Base-by-base conservation (phyloP, 2,113 vertebrate species). In the Brachyhypopomus occidentalis region DNA sequence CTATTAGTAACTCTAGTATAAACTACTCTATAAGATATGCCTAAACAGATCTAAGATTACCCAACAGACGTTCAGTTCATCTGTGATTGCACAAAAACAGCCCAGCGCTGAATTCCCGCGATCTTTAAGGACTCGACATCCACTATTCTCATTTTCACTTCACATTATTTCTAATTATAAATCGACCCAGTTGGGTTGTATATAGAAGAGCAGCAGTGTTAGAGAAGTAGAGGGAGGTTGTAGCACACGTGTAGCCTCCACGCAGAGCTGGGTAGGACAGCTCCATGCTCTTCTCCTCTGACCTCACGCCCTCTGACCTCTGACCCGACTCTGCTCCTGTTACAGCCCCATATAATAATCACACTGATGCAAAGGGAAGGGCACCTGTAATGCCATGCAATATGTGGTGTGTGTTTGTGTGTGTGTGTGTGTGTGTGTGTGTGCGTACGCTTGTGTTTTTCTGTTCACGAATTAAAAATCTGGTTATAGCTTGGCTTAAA, bases 391-490 rank as follows among this genome's bases (percentile, higher is more conserved):
- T 58, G 77, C 52, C 34, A 59, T 78, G n/a, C 52, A 56, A 9
- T 11, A 9, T 30, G 34, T 9, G 20, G 62, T 5, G 12, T 75
- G 56, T 62, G 27, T 62, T 30, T 75, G 56, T 41, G 56, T 75
- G 73, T 41, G 56, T 62, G 56, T 75, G 73, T 62, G n/a, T 62
- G 73, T 62, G 11, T 52, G 45, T 14, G 9, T 52, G 36, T 48
- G 27, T 75, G 56, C 23, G 30, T 75, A 20, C 59, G 72, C n/a
- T n/a, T 60, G 55, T 59, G 30, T 75, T 48, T 25, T 9, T 62
- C 8, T 5, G 27, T 14, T 25, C 58, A 75, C 30, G 4, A 66
- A 79, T 77, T 80, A 83, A 85, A 81, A 82, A 85, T 86, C 83
- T 82, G 86, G 62, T 20, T 45, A 12, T 69, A 48, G 77, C 78